These are phyloP conservation scores for Crenichthys baileyi DNA, from an alignment of 2,797 vertebrate species.

Conservation along the genomic window DNA sequence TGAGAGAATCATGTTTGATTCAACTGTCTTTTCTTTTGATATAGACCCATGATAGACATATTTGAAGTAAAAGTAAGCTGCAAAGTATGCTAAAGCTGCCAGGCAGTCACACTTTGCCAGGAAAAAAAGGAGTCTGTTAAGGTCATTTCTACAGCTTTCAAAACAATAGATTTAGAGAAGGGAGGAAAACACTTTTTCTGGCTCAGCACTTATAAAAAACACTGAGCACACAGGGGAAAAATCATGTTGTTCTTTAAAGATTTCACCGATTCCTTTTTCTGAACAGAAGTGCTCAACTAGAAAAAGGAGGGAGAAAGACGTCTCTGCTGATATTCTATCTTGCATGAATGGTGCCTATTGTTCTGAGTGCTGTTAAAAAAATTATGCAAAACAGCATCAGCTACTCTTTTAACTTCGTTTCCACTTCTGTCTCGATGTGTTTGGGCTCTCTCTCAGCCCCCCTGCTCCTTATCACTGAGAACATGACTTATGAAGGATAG, in stretches of 20 bases:
- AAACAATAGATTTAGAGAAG: conserved; percentile 42
- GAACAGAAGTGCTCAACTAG: conserved; percentile 26
- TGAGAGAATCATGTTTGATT: conserved; percentile 50
- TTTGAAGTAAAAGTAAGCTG: conserved; percentile 62
- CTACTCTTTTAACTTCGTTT: conserved; percentile 9
- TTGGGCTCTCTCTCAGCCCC: background rate
- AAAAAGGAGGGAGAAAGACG: conserved; percentile 13
- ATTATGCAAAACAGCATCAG: conserved; percentile 34
- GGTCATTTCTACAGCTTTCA: conserved; percentile 63
- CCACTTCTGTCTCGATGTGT: conserved; percentile 13
- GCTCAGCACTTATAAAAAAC: conserved; percentile 37
- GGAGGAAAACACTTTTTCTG: conserved; percentile 27
- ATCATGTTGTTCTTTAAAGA: conserved; percentile 44
- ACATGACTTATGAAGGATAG: conserved; percentile 30
- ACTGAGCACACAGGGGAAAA: conserved; percentile 38
- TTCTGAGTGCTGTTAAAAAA: conserved; percentile 13
- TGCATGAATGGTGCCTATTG: background rate
- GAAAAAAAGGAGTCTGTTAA: conserved; percentile 47
- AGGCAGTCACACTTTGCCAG: conserved; percentile 39
- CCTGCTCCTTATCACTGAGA: conserved; percentile 19
- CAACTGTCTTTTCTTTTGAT: conserved; percentile 59
- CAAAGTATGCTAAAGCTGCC: conserved; percentile 48
- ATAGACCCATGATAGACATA: conserved; percentile 56
- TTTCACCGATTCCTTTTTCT: conserved; percentile 37
- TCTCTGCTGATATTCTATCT: conserved; percentile 1